Evolutionary conservation across 2,113 vertebrate species (phyloP).

Genomic region (western clawed frog (Xenopus tropicalis)): UCB_Xtro_10.0 CM004450.2:62425501-62426000

Average conservation of each 20-base stretch:
- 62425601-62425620: conserved; percentile 92
- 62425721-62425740: conserved; percentile 57
- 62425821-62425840: conserved; percentile 57
- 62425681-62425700: conserved; percentile 58
- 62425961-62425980: conserved; percentile 73
- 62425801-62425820: conserved; percentile 49
- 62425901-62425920: conserved; percentile 32
- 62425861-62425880: conserved; percentile 46
- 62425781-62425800: conserved; percentile 38
- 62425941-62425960: conserved; percentile 61
- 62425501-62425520: conserved; percentile 84
- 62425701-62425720: conserved; percentile 56
- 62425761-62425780: too few species aligned
- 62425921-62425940: conserved; percentile 56
- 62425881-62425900: conserved; percentile 40
- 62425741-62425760: conserved; percentile 52
- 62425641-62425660: conserved; percentile 98
- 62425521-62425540: conserved; percentile 85
- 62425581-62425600: conserved; percentile 76
- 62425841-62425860: conserved; percentile 63
- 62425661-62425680: conserved; percentile 93
- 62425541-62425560: conserved; percentile 81
- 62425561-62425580: conserved; percentile 90
- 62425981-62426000: conserved; percentile 85
- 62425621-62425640: conserved; percentile 91